These are phyloP conservation scores for Isoperla grammatica DNA, from an alignment of 2,888 invertebrate species.

Conservation along the genomic window DNA sequence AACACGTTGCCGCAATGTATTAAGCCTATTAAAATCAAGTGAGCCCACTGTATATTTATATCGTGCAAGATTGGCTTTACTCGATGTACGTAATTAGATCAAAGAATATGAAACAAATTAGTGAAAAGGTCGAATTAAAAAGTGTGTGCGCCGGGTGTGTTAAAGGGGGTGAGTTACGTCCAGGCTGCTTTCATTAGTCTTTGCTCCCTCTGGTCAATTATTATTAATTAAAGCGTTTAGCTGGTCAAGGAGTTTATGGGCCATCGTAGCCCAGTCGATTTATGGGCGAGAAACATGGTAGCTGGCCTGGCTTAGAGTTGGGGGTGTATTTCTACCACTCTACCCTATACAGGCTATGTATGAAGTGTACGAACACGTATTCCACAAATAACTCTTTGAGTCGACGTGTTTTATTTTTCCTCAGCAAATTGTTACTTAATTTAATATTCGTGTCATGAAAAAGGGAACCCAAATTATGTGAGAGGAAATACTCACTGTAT, in stretches of 20 bases:
- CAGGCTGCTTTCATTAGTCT: constrained; percentile 2
- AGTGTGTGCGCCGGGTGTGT: constrained; percentile 6
- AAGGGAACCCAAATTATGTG: too few relatives aligned
- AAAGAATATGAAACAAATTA: constrained; percentile 18
- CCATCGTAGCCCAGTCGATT: background rate
- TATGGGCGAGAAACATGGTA: background rate
- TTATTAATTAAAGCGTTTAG: constrained; percentile 8
- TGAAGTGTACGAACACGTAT: too few relatives aligned
- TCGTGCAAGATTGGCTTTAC: background rate
- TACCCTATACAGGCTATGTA: too few relatives aligned
- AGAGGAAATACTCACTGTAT: too few relatives aligned
- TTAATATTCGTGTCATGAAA: too few relatives aligned
- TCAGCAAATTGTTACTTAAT: too few relatives aligned
- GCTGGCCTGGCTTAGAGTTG: too few relatives aligned
- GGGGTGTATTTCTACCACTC: too few relatives aligned
- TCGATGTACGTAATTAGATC: constrained; percentile 11
- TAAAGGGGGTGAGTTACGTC: background rate
- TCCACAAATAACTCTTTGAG: too few relatives aligned
- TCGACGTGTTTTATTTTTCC: too few relatives aligned
- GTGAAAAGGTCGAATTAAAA: constrained; percentile 11
- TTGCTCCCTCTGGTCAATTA: background rate
- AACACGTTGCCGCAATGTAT: background rate
- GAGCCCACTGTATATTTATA: background rate
- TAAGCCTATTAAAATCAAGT: background rate
- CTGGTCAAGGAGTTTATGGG: background rate